Evolutionary conservation across 2,888 invertebrate genomes (phyloP).

Genomic region (Nemotelus pantherinus): DNA sequence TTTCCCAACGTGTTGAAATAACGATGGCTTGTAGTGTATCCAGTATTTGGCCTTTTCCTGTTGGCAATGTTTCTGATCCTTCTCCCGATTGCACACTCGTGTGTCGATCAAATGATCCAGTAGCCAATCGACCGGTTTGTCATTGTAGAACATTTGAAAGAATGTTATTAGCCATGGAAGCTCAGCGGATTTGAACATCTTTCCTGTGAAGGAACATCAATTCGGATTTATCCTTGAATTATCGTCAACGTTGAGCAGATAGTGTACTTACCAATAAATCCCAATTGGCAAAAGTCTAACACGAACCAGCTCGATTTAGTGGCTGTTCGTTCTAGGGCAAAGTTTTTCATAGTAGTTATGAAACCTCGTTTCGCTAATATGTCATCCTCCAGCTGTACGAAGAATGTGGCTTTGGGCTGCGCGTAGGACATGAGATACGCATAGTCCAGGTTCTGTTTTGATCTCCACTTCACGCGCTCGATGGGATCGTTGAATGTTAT

Average conservation of each 20-base stretch:
- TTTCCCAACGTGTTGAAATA: conserved; percentile 95
- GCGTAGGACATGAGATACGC: conserved; percentile 95
- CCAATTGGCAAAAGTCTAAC: conserved; percentile 91
- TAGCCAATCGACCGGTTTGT: conserved; percentile 97
- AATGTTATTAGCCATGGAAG: conserved; percentile 88
- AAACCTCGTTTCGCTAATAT: conserved; percentile 87
- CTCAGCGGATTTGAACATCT: conserved; percentile 90
- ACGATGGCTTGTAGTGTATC: conserved; percentile 86
- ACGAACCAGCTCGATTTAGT: conserved; percentile 85
- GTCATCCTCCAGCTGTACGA: conserved; percentile 94
- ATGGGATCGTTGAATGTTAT: conserved; percentile 86
- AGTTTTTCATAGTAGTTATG: conserved; percentile 84
- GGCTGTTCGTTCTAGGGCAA: conserved; percentile 80
- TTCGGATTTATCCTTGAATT: not conserved
- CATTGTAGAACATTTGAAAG: conserved; percentile 93
- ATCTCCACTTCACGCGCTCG: conserved; percentile 89
- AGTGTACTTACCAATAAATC: conserved; percentile 81
- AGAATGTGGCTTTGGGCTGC: conserved; percentile 86
- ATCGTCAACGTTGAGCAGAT: not conserved
- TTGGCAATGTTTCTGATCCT: conserved; percentile 85
- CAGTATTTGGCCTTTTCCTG: conserved; percentile 80
- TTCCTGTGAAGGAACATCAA: conserved; percentile 66
- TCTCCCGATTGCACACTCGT: conserved; percentile 87
- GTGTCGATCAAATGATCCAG: conserved; percentile 89
- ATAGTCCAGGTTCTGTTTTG: conserved; percentile 94